Evolutionary conservation across 2,797 vertebrate genomes (phyloP), one percentile per base, ranked within the genome.

Genomic region (Aldrovandia affinis): DNA sequence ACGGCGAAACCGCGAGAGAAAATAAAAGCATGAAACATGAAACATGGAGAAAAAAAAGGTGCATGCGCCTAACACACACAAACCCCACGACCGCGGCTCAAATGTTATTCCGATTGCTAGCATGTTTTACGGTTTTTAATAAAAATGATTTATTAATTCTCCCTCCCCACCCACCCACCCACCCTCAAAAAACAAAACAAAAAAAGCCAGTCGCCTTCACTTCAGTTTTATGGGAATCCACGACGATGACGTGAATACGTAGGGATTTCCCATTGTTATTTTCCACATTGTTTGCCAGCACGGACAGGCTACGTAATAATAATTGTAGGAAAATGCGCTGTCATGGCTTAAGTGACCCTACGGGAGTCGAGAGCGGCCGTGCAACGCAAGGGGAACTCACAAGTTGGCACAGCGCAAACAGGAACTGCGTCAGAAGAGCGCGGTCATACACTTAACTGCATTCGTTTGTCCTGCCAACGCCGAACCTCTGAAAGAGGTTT

Each of bases 111-210:
- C 86, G 55, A 86, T 61, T 55, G 30, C 59, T 81, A 44, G 82
- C 33, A 83, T 12, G 25, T 87, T 88, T 87, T 77, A 78, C 79
- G 18, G 79, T 88, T 81, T n/a, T 86, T 81, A 90, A 92, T 92
- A 92, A 89, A 89, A 78, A 0, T 8, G 14, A 86, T 85, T 87
- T 81, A 18, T 81, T n/a, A n/a, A n/a, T 55, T 77, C 44, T 57
- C 22, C 39, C 47, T 50, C 12, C 12, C 47, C 33, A 36, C 30
- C 65, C 65, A 39, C 20, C 8, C 20, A 2, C 55, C 55, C 55
- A 10, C 18, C 55, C 55, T 14, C 2, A 14, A 20, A 9, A n/a
- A 70, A 3, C 12, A 18, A 33, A 0, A n/a, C n/a, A n/a, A n/a
- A n/a, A n/a, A n/a, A n/a, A n/a, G n/a, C n/a, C n/a, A n/a, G n/a